Percentiles rank a stretch among this genome's conserved stretches.
These are phyloP conservation scores for Volucella zonaria DNA, from an alignment of 2,888 invertebrate species.

Conservation along the genomic window DNA sequence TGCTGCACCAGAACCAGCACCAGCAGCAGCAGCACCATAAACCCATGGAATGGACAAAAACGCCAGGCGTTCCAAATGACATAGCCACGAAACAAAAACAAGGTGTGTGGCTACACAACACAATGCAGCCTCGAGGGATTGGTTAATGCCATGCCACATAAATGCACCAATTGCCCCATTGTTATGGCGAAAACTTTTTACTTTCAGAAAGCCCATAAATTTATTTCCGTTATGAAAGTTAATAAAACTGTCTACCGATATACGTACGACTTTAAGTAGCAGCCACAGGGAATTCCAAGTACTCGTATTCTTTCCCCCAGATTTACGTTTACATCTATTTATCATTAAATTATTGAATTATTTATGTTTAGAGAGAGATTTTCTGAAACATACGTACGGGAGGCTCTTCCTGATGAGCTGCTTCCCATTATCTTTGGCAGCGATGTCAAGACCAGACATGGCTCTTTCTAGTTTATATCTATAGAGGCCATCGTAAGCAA, in stretches of 20 bases:
- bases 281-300: no score
- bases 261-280: no score
- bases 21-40: neutral
- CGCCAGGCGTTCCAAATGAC: neutral
- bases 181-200: constrained; percentile 57
- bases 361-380: no score
- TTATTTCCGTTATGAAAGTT: constrained; percentile 58
- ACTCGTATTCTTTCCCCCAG: no score
- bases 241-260: constrained; percentile 64
- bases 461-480: no score
- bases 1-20: neutral
- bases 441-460: no score
- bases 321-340: no score
- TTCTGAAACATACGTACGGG: no score
- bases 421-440: no score
- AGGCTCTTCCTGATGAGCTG: no score
- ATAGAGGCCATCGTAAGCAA: no score
- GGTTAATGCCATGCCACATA: constrained; percentile 9
- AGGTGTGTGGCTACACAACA: constrained; percentile 2
- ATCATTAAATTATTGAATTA: no score
- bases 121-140: constrained; percentile 10
- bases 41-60: constrained; percentile 5
- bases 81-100: constrained; percentile 16
- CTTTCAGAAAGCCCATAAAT: constrained; percentile 61
- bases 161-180: constrained; percentile 54